Percentiles rank a stretch among this genome's conserved stretches.
phyloP scores from a whole-genome alignment of 2,113 vertebrate genomes.

The Hippopotamus amphibius region DNA sequence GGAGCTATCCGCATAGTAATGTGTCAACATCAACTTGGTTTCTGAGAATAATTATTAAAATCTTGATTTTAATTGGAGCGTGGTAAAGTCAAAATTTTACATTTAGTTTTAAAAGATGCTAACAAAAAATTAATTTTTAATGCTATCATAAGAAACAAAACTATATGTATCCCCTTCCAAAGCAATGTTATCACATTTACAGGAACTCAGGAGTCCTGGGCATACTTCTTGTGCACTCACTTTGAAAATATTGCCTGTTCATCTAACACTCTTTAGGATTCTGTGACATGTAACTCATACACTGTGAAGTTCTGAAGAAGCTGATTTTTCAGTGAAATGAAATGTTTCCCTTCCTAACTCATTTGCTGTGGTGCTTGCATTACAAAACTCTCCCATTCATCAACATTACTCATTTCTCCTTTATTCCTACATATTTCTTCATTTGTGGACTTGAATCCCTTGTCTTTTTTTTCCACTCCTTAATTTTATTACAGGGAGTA shows the following conservation, averaged over 20 bases:
- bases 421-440: not conserved
- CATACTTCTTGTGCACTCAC: not conserved
- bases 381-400: not conserved
- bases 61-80: slow-evolving; percentile 39
- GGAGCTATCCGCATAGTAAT: slow-evolving; percentile 72
- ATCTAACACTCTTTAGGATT: not conserved
- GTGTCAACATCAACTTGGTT: slow-evolving; percentile 74
- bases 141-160: not conserved
- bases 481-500: not conserved
- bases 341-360: not conserved
- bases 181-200: not conserved
- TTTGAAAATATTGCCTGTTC: not conserved
- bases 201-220: not conserved
- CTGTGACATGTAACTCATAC: not conserved
- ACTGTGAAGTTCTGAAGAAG: not conserved
- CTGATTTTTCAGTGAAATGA: not conserved
- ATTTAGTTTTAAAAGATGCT: slow-evolving; percentile 50
- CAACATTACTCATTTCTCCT: not conserved
- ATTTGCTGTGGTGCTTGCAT: not conserved
- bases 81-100: not conserved
- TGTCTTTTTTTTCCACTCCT: not conserved
- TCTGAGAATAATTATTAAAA: slow-evolving; percentile 60
- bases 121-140: not conserved
- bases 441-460: not conserved
- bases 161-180: not conserved